Evolutionary conservation across 2,797 vertebrate species (phyloP).

Genomic region (Cirrhinus molitorella): DNA sequence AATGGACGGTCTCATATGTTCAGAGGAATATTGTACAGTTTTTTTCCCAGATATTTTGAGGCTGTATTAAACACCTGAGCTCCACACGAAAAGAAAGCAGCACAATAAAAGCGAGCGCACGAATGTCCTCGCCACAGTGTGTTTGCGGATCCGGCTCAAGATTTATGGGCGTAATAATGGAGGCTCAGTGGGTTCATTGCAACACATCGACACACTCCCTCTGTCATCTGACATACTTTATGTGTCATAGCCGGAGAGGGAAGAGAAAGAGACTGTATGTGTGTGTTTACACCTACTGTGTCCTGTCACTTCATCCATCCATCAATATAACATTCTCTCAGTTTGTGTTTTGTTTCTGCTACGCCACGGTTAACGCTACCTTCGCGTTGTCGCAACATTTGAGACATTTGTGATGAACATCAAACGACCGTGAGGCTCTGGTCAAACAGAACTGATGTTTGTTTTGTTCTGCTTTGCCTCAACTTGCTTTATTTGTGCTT

Average conservation of each 20-base stretch:
- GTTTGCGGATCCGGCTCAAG: constrained; percentile 62
- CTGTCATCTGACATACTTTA: constrained; percentile 70
- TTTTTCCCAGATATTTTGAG: constrained; percentile 30
- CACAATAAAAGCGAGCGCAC: constrained; percentile 1
- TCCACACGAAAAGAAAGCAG: constrained; percentile 18
- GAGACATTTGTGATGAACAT: constrained; percentile 3
- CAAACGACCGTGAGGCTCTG: not conserved
- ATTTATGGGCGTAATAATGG: constrained; percentile 82
- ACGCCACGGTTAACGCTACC: not conserved
- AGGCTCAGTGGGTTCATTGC: constrained; percentile 73
- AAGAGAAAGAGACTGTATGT: constrained; percentile 41
- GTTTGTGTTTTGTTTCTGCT: not conserved
- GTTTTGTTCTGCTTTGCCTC: not conserved
- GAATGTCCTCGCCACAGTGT: constrained; percentile 14
- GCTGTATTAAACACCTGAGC: constrained; percentile 57
- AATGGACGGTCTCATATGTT: constrained; percentile 20
- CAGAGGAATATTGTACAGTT: not conserved
- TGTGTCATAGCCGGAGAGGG: constrained; percentile 48
- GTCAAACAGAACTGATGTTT: not conserved
- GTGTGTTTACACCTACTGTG: constrained; percentile 45
- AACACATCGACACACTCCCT: constrained; percentile 75
- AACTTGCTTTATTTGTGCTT: not conserved
- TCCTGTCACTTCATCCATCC: constrained; percentile 53
- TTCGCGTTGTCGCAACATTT: not conserved
- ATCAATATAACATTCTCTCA: constrained; percentile 39